Percentiles rank a stretch among this genome's conserved stretches.
These are phyloP conservation scores for Tinamus guttatus DNA, from an alignment of 2,113 vertebrate species.

Conservation along the genomic window DNA sequence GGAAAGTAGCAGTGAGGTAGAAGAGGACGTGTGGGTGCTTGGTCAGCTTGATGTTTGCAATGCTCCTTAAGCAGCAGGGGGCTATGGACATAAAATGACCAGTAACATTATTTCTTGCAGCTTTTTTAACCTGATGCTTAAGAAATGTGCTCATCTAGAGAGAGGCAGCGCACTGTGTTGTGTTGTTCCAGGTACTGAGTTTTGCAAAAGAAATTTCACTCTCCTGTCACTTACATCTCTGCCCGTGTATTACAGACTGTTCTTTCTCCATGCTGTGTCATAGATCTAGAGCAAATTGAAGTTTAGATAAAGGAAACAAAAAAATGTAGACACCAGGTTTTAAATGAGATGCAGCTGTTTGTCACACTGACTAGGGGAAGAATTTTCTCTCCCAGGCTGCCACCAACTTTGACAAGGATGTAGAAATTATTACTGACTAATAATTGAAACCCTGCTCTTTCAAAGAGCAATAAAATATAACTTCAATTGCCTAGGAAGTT, in stretches of 20 bases:
- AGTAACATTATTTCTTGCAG: neutral
- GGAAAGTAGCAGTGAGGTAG: neutral
- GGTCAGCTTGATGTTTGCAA: neutral
- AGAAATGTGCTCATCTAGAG: neutral
- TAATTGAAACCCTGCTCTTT: neutral
- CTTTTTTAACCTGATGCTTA: rapidly evolving
- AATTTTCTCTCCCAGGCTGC: neutral
- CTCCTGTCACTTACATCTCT: neutral
- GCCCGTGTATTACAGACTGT: neutral
- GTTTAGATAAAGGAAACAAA: neutral
- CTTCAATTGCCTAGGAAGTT: neutral
- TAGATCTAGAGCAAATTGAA: neutral
- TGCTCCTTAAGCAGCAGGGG: neutral
- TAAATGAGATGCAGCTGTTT: neutral
- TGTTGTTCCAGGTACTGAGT: neutral
- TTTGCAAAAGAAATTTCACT: neutral
- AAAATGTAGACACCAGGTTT: neutral
- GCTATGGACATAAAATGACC: neutral
- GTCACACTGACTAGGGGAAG: neutral
- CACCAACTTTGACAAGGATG: neutral
- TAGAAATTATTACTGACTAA: neutral
- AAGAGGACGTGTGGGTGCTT: neutral
- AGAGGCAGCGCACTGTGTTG: neutral
- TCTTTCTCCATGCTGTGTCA: neutral
- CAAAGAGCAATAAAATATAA: neutral